Evolutionary conservation across 64 coral and sea anemone genomes (phyloP), one percentile per base, ranked within the genome.

Genomic region (Cladopsammia gracilis): DNA sequence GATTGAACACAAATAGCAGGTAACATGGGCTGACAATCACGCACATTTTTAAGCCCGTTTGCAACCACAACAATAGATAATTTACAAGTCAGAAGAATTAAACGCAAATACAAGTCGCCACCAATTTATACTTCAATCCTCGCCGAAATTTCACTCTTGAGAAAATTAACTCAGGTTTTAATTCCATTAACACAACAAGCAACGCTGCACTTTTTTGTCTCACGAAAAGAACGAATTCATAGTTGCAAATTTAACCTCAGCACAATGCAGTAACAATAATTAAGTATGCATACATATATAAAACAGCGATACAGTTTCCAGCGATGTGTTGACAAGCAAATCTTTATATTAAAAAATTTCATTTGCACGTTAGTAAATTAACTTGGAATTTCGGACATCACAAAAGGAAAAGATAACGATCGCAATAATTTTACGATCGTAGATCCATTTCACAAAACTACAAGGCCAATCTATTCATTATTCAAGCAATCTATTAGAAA

Each of bases 161-260:
- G 19, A 84, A 68, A 84, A 84, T 84, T 67, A 51, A 50, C 80
- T 68, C 18, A 51, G 80, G 62, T 67, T 62, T 84, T 67, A 84
- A 84, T 49, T 48, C 80, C 61, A 84, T 84, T 84, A 84, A 49
- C 80, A 50, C 46, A 67, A 75, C 72, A 5, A 4, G 70, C 44
- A 46, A 46, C 16, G 18, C 3, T 12, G 61, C 6, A 12, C 18
- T 46, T 42, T 42, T 14, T 34, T 9, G 10, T 57, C 16, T 11
- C 16, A 11, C 5, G 61, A 64, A 64, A 4, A 64, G 19, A 16
- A 19, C 34, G 34, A 34, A 34, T 34, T 34, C 34, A 2, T 2
- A 34, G 53, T 12, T 56, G 12, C 7, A 3, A 56, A 56, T 56
- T 10, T 56, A 7, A 49, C 72, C 16, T 48, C 43, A 48, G 45